These are phyloP conservation scores for Fistularia commersonii DNA, from an alignment of 2,797 vertebrate species.

Conservation along the genomic window DNA sequence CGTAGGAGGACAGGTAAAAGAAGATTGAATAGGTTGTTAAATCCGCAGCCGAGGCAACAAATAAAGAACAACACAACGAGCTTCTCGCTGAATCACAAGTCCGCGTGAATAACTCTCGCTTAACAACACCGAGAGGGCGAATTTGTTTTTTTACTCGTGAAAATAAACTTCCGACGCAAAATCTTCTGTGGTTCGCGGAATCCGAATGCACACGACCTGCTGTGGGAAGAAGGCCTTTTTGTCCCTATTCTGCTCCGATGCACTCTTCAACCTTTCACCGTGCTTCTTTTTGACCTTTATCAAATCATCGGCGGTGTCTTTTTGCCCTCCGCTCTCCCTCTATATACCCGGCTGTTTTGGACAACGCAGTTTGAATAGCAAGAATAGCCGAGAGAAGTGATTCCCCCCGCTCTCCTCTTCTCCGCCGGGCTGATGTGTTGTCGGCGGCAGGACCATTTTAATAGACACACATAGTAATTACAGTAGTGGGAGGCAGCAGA, in stretches of 20 bases:
- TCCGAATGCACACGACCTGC: constrained; percentile 19
- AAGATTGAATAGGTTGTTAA: constrained; percentile 20
- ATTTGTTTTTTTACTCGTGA: too few relatives aligned
- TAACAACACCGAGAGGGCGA: too few relatives aligned
- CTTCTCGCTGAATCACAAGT: too few relatives aligned
- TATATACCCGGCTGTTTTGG: constrained; percentile 54
- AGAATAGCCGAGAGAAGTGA: constrained; percentile 45
- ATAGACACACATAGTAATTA: constrained; percentile 80
- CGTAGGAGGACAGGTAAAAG: constrained; percentile 4
- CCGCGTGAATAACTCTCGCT: too few relatives aligned
- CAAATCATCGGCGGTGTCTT: constrained; percentile 59
- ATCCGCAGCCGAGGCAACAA: constrained; percentile 7
- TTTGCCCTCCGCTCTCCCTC: constrained; percentile 41
- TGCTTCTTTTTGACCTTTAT: constrained; percentile 69
- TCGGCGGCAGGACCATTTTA: constrained; percentile 73
- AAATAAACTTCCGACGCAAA: background rate
- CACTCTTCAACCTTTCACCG: constrained; percentile 44
- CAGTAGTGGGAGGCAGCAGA: constrained; percentile 77
- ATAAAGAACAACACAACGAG: background rate
- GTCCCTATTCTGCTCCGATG: constrained; percentile 42
- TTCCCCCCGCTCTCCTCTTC: constrained; percentile 5
- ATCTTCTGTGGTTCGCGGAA: background rate
- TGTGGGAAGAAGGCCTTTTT: constrained; percentile 20
- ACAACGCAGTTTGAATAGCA: constrained; percentile 64
- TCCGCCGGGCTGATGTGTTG: constrained; percentile 54